Evolutionary conservation across 2,888 invertebrate species (phyloP).

Genomic region (Paralinhomoeus sp.): DNA sequence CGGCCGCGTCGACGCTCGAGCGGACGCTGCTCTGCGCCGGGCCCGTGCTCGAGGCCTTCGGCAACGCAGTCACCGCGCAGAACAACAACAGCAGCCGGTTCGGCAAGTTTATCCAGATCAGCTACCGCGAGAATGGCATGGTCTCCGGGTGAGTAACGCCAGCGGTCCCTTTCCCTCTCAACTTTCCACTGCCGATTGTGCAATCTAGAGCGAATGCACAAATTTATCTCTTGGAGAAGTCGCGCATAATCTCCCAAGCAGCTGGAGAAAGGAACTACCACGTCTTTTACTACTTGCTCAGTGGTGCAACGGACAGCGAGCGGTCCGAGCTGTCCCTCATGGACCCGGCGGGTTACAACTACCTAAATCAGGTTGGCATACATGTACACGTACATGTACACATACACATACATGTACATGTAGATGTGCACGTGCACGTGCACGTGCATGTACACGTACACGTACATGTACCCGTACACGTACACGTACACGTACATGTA

Average conservation of each 20-base stretch:
- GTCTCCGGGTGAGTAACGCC: constrained; percentile 52
- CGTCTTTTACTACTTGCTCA: constrained; percentile 80
- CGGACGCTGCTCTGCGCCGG: constrained; percentile 85
- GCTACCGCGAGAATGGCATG: constrained; percentile 93
- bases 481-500: no score
- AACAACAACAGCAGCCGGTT: constrained; percentile 91
- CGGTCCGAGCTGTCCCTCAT: constrained; percentile 55
- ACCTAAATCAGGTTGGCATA: constrained; percentile 48
- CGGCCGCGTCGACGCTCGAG: constrained; percentile 80
- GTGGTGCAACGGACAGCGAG: constrained; percentile 64
- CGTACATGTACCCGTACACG: no score
- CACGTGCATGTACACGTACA: no score
- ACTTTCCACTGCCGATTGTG: not conserved
- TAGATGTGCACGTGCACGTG: no score
- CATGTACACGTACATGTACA: no score
- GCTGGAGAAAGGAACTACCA: constrained; percentile 87
- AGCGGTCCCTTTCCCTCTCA: not conserved
- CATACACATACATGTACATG: no score
- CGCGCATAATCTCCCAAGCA: constrained; percentile 75
- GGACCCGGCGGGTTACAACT: constrained; percentile 64
- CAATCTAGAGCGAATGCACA: constrained; percentile 60
- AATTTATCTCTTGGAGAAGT: constrained; percentile 82
- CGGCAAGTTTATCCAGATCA: constrained; percentile 90
- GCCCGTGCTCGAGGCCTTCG: constrained; percentile 85
- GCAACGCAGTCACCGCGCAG: constrained; percentile 92